phyloP scores from a whole-genome alignment of 2,888 invertebrate genomes.

The Parnassius smintheus region DNA sequence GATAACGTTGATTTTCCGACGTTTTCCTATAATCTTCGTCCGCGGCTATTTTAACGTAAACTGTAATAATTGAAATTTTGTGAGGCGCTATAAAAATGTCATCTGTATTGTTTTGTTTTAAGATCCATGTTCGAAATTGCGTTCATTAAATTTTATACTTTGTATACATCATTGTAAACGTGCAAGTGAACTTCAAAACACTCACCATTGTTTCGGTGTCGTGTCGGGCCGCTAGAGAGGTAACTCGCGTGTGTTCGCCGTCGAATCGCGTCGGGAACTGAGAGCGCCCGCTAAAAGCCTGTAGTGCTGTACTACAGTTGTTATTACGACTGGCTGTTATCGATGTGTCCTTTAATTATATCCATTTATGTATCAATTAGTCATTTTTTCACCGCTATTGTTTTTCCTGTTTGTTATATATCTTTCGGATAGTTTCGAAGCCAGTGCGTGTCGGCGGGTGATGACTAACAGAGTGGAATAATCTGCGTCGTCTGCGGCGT shows the following conservation, averaged over 20 bases:
- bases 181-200: constrained; percentile 11
- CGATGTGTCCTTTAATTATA: constrained; percentile 22
- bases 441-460: too few species aligned
- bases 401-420: too few species aligned
- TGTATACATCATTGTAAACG: too few species aligned
- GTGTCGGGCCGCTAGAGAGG: constrained; percentile 5
- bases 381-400: neutral
- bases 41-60: constrained; percentile 15
- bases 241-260: constrained; percentile 16
- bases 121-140: too few species aligned
- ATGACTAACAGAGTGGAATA: too few species aligned
- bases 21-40: constrained; percentile 11
- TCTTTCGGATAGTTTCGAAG: too few species aligned
- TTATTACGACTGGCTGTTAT: constrained; percentile 21
- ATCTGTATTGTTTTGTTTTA: constrained; percentile 6
- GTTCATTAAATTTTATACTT: too few species aligned
- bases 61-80: constrained; percentile 14
- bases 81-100: constrained; percentile 21
- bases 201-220: constrained; percentile 34
- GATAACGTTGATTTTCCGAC: constrained; percentile 2
- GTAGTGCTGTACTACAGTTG: constrained; percentile 31
- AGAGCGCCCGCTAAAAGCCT: constrained; percentile 27
- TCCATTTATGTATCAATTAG: neutral
- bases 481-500: too few species aligned
- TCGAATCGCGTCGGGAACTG: constrained; percentile 35